Percentiles rank a stretch among this genome's conserved stretches.
Evolutionary conservation across 2,797 vertebrate genomes (phyloP).

Genomic region (Schizothorax lantsangensis): DNA sequence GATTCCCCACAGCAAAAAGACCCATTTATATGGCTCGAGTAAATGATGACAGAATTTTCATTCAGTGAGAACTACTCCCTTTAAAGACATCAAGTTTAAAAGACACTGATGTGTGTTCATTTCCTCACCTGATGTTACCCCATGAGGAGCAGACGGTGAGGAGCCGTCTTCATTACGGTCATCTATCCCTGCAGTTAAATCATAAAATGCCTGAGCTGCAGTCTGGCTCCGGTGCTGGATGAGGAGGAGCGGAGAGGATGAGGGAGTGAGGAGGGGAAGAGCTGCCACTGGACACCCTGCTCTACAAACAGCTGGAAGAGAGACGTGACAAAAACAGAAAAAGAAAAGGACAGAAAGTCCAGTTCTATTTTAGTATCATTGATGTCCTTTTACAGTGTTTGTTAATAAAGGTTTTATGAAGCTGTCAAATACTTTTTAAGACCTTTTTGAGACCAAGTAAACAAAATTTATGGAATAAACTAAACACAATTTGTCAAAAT

Average conservation of each 20-base stretch:
- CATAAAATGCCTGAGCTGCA: constrained; percentile 51
- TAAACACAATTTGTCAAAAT: not conserved
- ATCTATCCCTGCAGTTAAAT: constrained; percentile 60
- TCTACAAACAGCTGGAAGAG: constrained; percentile 73
- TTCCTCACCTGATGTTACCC: constrained; percentile 63
- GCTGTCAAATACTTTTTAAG: not conserved
- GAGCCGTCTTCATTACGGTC: constrained; percentile 58
- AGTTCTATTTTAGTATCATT: not conserved
- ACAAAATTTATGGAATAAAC: not conserved
- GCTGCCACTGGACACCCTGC: constrained; percentile 68
- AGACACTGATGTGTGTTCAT: constrained; percentile 46
- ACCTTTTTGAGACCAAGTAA: not conserved
- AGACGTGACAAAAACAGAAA: not conserved
- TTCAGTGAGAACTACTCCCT: constrained; percentile 8
- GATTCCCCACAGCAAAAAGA: not conserved
- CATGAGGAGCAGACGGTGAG: constrained; percentile 51
- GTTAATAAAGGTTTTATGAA: not conserved
- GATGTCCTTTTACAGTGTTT: not conserved
- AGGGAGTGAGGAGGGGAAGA: constrained; percentile 34
- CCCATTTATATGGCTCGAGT: not conserved
- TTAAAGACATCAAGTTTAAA: constrained; percentile 22
- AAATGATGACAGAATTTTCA: not conserved
- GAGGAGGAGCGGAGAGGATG: constrained; percentile 42
- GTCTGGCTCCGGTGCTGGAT: constrained; percentile 22
- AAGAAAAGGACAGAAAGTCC: constrained; percentile 34